Evolutionary conservation across 2,113 vertebrate genomes (phyloP).

Genomic region (Anhinga rufa): DNA sequence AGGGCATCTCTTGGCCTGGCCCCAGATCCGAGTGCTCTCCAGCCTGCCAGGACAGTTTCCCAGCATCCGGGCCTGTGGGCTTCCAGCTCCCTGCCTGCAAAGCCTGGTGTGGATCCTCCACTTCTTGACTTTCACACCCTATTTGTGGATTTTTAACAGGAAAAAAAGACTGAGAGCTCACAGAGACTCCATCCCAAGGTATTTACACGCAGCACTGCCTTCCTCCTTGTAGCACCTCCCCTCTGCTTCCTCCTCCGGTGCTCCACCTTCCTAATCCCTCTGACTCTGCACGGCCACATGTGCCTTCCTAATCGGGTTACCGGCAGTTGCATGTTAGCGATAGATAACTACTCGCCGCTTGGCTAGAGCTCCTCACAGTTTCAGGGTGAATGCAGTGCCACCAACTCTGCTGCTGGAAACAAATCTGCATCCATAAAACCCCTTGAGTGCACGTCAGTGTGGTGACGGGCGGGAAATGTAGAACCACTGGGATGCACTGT

Average conservation of each 20-base stretch:
- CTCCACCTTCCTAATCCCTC: slow-evolving; percentile 35
- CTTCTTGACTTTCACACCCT: slow-evolving; percentile 54
- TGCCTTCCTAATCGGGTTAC: slow-evolving; percentile 1
- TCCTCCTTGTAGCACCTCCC: not conserved
- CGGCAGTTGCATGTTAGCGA: slow-evolving; percentile 46
- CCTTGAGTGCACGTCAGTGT: not conserved
- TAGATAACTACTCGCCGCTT: not conserved
- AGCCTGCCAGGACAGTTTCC: not conserved
- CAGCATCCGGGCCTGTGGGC: not conserved
- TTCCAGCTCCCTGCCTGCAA: not conserved
- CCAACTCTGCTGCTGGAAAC: not conserved
- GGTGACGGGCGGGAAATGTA: not conserved
- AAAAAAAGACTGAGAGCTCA: slow-evolving; percentile 86
- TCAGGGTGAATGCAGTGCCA: not conserved
- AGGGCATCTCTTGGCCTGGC: not conserved
- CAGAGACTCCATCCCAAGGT: slow-evolving; percentile 88
- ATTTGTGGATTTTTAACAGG: slow-evolving; percentile 86
- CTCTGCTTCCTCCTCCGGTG: not conserved
- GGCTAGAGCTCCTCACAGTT: not conserved
- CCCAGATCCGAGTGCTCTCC: not conserved
- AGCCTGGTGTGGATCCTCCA: not conserved
- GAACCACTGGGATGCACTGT: not conserved
- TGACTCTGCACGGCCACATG: not conserved
- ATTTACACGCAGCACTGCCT: slow-evolving; percentile 70
- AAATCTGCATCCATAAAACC: not conserved